Base-by-base conservation (phyloP, 35 echinoderm and acorn worm species). In the Heliocidaris tuberculata region DNA sequence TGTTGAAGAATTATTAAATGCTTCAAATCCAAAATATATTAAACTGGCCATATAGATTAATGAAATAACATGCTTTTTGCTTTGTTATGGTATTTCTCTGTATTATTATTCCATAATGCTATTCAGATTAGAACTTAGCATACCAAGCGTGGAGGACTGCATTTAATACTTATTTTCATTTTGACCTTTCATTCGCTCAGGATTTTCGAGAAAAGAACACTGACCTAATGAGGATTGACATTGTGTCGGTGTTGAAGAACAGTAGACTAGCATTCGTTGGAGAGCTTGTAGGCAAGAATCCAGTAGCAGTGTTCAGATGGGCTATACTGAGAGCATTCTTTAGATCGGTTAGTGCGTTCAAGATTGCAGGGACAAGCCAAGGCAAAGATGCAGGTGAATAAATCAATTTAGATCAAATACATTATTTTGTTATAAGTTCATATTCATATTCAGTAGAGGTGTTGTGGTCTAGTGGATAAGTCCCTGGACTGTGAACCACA, bases 321-420 rank as follows among this genome's bases (percentile, higher is more conserved):
- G 98, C 97, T 2, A 99, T 99, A 7, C 96, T 99, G 42, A 96
- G 98, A 92, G 98, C 98, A 10, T 99, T 97, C 95, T 99, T 99
- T 50, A 95, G 98, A 59, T 94, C 89, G 10, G 88, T 95, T 13
- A 94, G 87, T 47, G 98, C 97, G 2, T 99, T 99, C 92, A 85
- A 90, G 30, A 86, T 92, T 21, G 98, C 95, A 85, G 98, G 98
- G 6, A 91, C 92, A n/a, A 92, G 94, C 29, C 85, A 94, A 47
- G 12, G 29, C 13, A 96, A 96, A 96, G 94, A 94, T 50, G 86
- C 94, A 78, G 90, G 97, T 96, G 86, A 86, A 70, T 59, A 13
- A 89, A 48, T 47, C 21, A 89, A 27, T 78, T 7, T 78, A n/a
- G 65, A 78, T 78, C 65, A 78, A 7, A 56, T 56, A 10, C 10